Evolutionary conservation across 2,113 vertebrate species (phyloP).

Genomic region (Euleptes europaea): DNA sequence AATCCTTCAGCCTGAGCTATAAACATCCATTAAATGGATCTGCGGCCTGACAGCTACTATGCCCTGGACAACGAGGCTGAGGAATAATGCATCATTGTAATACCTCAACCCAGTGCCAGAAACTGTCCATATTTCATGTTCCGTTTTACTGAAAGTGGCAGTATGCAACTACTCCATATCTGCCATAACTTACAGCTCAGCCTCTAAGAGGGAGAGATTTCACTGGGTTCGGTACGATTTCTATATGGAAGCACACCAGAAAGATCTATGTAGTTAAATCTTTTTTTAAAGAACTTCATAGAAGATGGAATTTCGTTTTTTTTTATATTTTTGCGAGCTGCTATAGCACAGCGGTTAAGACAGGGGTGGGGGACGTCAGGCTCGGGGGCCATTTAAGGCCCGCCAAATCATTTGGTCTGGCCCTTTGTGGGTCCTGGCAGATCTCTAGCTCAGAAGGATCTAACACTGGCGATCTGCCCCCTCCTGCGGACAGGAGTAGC

Average conservation of each 20-base stretch:
- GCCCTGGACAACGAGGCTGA: neutral
- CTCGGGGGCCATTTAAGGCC: no score
- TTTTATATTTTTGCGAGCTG: neutral
- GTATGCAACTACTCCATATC: neutral
- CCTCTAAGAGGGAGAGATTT: neutral
- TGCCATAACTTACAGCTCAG: no score
- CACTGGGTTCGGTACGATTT: neutral
- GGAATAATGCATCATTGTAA: neutral
- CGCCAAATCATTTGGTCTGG: no score
- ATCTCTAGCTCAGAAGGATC: no score
- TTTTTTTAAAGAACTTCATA: neutral
- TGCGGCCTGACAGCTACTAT: rapidly evolving
- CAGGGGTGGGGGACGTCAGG: no score
- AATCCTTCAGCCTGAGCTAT: neutral
- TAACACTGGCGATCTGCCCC: no score
- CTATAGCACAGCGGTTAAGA: neutral
- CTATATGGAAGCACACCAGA: neutral
- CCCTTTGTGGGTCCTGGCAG: no score
- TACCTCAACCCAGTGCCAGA: neutral
- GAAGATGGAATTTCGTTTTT: neutral
- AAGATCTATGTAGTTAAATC: neutral
- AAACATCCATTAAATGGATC: neutral
- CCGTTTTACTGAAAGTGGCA: neutral
- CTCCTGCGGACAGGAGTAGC: no score
- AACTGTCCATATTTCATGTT: neutral